Evolutionary conservation across 1,140 invertebrate genomes (phyloP).

Genomic region (Helicorthomorpha holstii): DNA sequence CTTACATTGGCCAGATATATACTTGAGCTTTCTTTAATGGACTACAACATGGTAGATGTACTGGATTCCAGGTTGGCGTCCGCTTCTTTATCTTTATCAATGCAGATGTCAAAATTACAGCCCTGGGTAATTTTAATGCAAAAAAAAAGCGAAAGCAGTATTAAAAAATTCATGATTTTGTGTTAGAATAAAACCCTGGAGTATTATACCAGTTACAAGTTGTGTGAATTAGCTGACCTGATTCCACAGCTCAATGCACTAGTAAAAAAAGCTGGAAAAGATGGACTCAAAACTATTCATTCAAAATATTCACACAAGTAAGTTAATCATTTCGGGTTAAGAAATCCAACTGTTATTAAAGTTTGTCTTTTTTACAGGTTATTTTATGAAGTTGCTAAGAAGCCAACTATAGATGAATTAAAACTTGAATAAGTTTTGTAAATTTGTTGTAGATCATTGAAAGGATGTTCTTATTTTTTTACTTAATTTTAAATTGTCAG

Average conservation of each 20-base stretch:
- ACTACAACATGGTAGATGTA: conserved; percentile 58
- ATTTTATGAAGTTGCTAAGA: conserved; percentile 48
- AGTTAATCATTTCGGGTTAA: conserved; percentile 20
- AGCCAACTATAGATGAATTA: conserved; percentile 14
- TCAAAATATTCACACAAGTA: conserved; percentile 90
- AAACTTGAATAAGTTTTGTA: too few relatives aligned
- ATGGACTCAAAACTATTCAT: conserved; percentile 60
- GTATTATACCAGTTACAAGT: conserved; percentile 69
- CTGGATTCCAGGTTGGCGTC: conserved; percentile 79
- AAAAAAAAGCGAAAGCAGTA: too few relatives aligned
- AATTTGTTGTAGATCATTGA: too few relatives aligned
- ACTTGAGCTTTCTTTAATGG: conserved; percentile 81
- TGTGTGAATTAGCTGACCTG: conserved; percentile 53
- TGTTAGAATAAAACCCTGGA: conserved; percentile 58
- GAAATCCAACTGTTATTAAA: conserved; percentile 7
- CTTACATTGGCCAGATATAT: conserved; percentile 86
- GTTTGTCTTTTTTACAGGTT: conserved; percentile 36
- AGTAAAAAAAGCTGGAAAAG: conserved; percentile 51
- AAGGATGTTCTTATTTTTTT: too few relatives aligned
- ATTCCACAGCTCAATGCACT: conserved; percentile 54
- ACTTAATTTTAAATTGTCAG: too few relatives aligned
- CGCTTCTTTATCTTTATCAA: conserved; percentile 63
- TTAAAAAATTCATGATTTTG: conserved; percentile 8
- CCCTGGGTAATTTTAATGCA: conserved; percentile 35
- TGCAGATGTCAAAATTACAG: conserved; percentile 53